Conservation (phyloP, 2,113 vertebrate species). For the Mohoua ochrocephala region DNA sequence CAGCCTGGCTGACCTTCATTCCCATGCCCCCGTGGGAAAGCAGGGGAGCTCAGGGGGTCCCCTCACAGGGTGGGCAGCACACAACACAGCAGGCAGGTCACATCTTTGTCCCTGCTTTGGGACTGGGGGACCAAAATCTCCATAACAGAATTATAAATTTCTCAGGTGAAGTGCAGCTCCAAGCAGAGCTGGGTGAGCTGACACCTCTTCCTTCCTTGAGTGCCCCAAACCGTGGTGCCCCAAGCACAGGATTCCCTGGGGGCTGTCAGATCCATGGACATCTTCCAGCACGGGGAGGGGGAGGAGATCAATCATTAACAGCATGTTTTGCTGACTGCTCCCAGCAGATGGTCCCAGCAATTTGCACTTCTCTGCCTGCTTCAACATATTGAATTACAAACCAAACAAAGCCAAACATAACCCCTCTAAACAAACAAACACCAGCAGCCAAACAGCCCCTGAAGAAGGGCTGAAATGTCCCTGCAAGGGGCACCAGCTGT, state of each 20-base stretch:
- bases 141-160: background rate
- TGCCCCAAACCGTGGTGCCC: background rate
- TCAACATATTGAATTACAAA: slow-evolving; percentile 38
- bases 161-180: background rate
- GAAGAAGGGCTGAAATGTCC: background rate
- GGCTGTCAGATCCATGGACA: background rate
- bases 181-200: background rate
- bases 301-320: slow-evolving; percentile 11
- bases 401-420: slow-evolving; percentile 36
- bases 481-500: background rate
- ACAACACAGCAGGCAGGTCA: background rate
- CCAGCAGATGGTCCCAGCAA: slow-evolving; percentile 32
- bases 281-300: background rate
- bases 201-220: background rate
- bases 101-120: background rate
- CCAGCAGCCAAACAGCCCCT: background rate
- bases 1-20: background rate
- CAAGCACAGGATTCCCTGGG: background rate
- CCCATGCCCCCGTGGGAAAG: rapidly evolving
- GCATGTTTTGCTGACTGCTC: background rate
- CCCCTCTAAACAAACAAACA: slow-evolving; percentile 15
- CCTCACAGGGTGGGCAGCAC: background rate
- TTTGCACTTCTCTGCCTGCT: slow-evolving; percentile 28
- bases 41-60: background rate
- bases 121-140: background rate